phyloP scores from a whole-genome alignment of 2,113 vertebrate species.

The Hippocampus comes region DNA sequence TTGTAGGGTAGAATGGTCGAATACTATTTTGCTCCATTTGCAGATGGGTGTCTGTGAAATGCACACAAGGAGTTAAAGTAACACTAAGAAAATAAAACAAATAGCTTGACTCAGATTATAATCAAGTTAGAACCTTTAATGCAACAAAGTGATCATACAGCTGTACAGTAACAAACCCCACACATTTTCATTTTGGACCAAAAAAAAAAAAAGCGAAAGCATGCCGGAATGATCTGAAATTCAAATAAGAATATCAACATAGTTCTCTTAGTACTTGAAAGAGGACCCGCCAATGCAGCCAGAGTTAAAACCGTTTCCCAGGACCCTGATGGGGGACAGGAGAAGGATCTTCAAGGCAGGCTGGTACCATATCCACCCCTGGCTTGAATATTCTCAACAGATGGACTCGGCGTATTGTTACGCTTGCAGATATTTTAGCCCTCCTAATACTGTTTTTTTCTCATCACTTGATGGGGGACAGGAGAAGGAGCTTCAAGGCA shows the following conservation, averaged over 20 bases:
- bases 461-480: no score
- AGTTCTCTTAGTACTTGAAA: conserved; percentile 69
- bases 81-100: background rate
- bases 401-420: no score
- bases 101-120: conserved; percentile 11
- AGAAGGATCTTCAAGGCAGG: no score
- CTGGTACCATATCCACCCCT: no score
- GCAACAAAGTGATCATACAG: conserved; percentile 55
- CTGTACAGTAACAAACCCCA: conserved; percentile 53
- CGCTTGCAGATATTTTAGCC: no score
- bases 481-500: no score
- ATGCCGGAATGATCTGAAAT: conserved; percentile 66
- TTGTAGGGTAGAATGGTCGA: no score
- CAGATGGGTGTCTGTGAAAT: background rate
- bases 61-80: background rate
- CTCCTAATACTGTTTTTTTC: no score
- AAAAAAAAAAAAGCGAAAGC: conserved; percentile 15
- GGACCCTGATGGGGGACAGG: no score
- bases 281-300: no score
- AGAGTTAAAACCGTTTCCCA: no score
- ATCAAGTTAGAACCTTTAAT: conserved; percentile 59
- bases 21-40: background rate
- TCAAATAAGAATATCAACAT: conserved; percentile 53
- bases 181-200: conserved; percentile 37
- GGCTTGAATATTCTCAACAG: no score